Evolutionary conservation across 35 echinoderm and acorn worm species (phyloP).

Genomic region (Acanthaster planci): DNA sequence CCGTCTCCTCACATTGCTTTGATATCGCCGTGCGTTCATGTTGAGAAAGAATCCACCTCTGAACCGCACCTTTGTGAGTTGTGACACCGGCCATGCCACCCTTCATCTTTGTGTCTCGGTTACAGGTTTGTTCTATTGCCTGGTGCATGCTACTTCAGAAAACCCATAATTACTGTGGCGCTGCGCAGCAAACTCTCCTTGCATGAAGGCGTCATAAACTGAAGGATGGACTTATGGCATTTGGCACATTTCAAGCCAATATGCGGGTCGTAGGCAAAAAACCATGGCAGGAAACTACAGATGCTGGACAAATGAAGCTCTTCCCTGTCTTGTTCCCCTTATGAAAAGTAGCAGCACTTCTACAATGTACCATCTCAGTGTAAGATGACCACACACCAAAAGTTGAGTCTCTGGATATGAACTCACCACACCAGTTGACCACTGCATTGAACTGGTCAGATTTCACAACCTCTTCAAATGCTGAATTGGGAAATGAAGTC

Average conservation of each 20-base stretch:
- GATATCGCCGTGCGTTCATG: slow-evolving; percentile 36
- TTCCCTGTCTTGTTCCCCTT: slow-evolving; percentile 14
- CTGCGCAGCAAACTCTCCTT: slow-evolving; percentile 42
- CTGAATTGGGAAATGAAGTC: background rate
- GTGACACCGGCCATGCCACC: slow-evolving; percentile 24
- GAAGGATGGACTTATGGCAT: background rate
- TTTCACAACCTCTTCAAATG: background rate
- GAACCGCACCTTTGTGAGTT: slow-evolving; percentile 35
- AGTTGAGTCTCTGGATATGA: background rate
- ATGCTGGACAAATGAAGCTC: slow-evolving; percentile 27
- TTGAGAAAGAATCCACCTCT: slow-evolving; percentile 58
- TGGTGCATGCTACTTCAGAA: slow-evolving; percentile 46
- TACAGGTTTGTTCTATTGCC: slow-evolving; percentile 54
- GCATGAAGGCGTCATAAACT: slow-evolving; percentile 27
- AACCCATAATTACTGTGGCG: slow-evolving; percentile 35
- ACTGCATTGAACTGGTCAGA: background rate
- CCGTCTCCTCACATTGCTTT: slow-evolving; percentile 45
- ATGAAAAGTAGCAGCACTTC: slow-evolving; percentile 27
- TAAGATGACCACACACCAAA: slow-evolving; percentile 37
- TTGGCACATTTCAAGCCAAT: slow-evolving; percentile 54
- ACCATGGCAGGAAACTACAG: slow-evolving; percentile 47
- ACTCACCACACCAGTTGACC: background rate
- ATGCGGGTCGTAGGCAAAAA: slow-evolving; percentile 60
- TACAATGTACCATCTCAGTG: slow-evolving; percentile 41
- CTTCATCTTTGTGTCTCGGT: slow-evolving; percentile 45